phyloP scores from a whole-genome alignment of 2,797 vertebrate genomes.

The Acropternis orthonyx region DNA sequence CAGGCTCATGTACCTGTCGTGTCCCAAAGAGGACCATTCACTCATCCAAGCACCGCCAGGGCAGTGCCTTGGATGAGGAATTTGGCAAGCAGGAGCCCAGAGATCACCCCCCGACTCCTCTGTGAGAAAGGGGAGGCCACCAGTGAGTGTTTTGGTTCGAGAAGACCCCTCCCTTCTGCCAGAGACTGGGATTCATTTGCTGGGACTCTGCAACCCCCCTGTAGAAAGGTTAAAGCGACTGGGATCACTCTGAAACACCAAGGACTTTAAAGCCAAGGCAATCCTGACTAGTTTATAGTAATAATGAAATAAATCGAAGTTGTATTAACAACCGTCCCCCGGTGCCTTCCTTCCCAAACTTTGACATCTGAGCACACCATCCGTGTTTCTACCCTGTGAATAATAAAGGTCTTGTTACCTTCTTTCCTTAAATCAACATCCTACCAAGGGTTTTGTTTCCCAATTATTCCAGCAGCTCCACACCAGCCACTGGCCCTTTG shows the following conservation, averaged over 20 bases:
- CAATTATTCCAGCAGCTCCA: constrained; percentile 39
- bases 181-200: constrained; percentile 61
- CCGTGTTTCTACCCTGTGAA: neutral
- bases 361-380: neutral
- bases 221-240: neutral
- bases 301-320: neutral
- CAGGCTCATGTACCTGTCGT: neutral
- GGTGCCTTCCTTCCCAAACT: neutral
- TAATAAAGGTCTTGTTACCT: neutral
- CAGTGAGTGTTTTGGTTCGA: constrained; percentile 50
- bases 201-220: neutral
- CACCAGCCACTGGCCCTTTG: constrained; percentile 56
- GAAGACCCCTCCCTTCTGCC: constrained; percentile 39
- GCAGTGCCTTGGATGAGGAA: neutral
- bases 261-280: neutral
- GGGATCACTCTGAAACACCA: constrained; percentile 13
- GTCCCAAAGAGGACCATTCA: neutral
- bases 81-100: neutral
- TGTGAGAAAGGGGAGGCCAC: constrained; percentile 27
- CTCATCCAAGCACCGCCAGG: neutral
- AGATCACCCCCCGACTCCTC: neutral
- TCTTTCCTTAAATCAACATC: constrained; percentile 15
- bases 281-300: neutral
- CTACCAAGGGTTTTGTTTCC: neutral
- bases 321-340: neutral